Evolutionary conservation across 2,797 vertebrate genomes (phyloP), one percentile per base, ranked within the genome.

Genomic region (Sitta carolinensis): DNA sequence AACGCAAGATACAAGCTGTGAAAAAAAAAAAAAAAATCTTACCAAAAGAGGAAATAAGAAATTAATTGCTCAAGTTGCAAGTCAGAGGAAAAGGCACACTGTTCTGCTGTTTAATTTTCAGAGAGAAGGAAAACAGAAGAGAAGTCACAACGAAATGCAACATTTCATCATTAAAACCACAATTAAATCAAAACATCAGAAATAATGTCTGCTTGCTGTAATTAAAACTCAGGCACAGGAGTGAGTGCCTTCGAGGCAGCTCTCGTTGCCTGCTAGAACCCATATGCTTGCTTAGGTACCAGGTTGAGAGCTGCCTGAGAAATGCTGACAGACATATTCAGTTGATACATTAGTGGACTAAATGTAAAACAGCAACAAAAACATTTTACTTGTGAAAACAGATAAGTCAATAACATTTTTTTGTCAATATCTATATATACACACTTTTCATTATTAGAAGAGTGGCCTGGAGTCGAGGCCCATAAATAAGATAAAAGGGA

Each of bases 11-110:
- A 63, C 7, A n/a, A 75, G 43, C 25, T 84, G 48, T 59, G 40
- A 30, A 70, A 89, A 92, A 85, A 77, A 91, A 90, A 36, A 72
- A 89, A 92, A 85, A 74, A 91, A 88, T 17, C 66, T 69, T 34
- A 75, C 11, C 9, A 5, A 45, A 61, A n/a, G 45, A 73, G 10
- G 29, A 85, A 85, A 84, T 38, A 61, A 83, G 62, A 75, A 87
- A 72, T 80, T 52, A 2, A 18, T 75, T 84, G 26, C 30, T 68
- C 42, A 36, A 81, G 38, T 32, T 43, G 8, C 21, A 73, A n/a
- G 43, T 66, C 66, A 63, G 32, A 68, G 32, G 32, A 73, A 78
- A 87, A 92, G 30, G 11, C 15, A 47, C 10, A 7, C 7, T 63
- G n/a, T 23, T 70, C 77, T 45, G 14, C 23, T 5, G 0, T n/a